Percentiles rank a stretch among this genome's conserved stretches.
Evolutionary conservation across 2,113 vertebrate species (phyloP).

Genomic region (Peromyscus leucopus): DNA sequence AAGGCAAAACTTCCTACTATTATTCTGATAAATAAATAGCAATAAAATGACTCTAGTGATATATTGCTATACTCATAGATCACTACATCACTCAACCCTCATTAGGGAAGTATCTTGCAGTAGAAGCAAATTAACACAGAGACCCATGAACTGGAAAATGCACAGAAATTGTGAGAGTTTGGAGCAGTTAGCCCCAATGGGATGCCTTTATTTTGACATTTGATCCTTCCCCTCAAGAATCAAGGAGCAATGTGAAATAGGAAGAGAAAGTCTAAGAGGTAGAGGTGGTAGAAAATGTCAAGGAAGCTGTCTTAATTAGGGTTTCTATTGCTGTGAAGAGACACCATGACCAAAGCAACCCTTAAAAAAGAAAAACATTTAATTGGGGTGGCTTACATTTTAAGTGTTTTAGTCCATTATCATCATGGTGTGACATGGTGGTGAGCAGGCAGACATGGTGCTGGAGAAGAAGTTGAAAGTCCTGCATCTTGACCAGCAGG

Average conservation of each 20-base stretch:
- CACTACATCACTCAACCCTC: not conserved
- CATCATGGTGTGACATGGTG: not conserved
- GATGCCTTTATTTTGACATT: not conserved
- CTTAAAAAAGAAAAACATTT: not conserved
- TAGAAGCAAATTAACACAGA: not conserved
- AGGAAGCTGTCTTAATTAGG: not conserved
- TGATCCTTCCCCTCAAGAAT: not conserved
- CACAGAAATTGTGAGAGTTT: not conserved
- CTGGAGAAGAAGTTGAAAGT: not conserved
- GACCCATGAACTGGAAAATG: not conserved
- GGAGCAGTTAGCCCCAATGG: not conserved
- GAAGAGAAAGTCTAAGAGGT: not conserved
- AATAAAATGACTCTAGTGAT: not conserved
- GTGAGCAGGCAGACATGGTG: not conserved
- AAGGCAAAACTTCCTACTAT: not conserved
- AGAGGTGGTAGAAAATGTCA: not conserved
- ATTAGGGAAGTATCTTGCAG: not conserved
- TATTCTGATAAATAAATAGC: not conserved
- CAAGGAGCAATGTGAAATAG: not conserved
- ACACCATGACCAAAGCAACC: not conserved
- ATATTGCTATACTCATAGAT: not conserved
- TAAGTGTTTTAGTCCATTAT: not conserved
- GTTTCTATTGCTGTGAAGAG: not conserved
- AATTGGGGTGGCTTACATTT: not conserved
- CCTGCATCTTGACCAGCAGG: not conserved